These are phyloP conservation scores for Altica lythri DNA, from an alignment of 2,888 invertebrate genomes.

Conservation along the genomic window DNA sequence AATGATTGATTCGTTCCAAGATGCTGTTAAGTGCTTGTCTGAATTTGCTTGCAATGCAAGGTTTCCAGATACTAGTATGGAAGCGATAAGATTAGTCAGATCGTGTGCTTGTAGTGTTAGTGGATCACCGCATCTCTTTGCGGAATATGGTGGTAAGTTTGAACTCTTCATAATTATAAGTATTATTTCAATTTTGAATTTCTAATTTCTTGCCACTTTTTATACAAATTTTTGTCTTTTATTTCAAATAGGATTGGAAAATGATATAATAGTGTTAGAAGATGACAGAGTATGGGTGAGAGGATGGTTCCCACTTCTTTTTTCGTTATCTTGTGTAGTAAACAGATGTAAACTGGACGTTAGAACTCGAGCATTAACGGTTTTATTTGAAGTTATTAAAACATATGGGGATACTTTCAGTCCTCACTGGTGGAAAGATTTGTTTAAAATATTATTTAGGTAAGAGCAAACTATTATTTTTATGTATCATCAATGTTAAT, in stretches of 20 bases:
- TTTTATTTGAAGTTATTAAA: constrained; percentile 98
- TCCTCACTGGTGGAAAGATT: constrained; percentile 97
- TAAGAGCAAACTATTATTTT: constrained; percentile 6
- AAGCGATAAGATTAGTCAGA: constrained; percentile 94
- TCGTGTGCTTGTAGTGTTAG: constrained; percentile 94
- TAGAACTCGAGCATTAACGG: constrained; percentile 89
- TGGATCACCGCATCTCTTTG: constrained; percentile 81
- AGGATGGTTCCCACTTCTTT: constrained; percentile 98
- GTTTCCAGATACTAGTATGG: constrained; percentile 99
- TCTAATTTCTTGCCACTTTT: too few relatives aligned
- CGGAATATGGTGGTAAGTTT: constrained; percentile 73
- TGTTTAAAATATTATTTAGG: constrained; percentile 68
- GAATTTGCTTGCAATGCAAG: constrained; percentile 99
- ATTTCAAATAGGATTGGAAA: constrained; percentile 43
- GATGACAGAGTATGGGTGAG: constrained; percentile 97
- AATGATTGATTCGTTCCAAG: constrained; percentile 98
- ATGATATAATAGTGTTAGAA: constrained; percentile 79
- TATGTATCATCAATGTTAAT: constrained; percentile 55
- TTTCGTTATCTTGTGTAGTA: constrained; percentile 96
- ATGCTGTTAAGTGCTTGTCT: constrained; percentile 97
- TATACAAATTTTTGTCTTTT: too few relatives aligned
- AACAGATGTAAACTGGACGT: constrained; percentile 96
- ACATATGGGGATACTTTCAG: constrained; percentile 94
- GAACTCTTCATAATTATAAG: too few relatives aligned
- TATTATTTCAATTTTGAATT: too few relatives aligned